Conservation (phyloP, 2,797 vertebrate species). For the Sternarchorhynchus goeldii region DNA sequence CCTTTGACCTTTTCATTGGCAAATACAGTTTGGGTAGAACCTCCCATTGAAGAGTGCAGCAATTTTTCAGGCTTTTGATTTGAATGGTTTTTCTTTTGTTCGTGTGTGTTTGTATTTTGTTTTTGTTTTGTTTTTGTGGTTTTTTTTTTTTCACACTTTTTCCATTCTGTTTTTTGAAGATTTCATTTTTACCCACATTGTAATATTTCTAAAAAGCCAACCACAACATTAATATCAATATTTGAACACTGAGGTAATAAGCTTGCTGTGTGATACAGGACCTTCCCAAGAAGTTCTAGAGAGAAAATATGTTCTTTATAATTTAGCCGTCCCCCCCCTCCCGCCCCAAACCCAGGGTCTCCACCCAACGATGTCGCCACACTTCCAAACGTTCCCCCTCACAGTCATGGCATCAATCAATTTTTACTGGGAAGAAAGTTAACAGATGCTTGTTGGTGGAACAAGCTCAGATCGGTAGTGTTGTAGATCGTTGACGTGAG, state of each 20-base stretch:
- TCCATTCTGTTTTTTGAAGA: constrained; percentile 72
- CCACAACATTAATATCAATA: constrained; percentile 79
- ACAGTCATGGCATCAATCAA: constrained; percentile 31
- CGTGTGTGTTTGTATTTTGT: constrained; percentile 49
- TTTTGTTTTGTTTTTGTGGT: constrained; percentile 51
- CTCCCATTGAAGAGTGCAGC: constrained; percentile 81
- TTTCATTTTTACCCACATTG: constrained; percentile 71
- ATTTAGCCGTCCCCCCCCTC: constrained; percentile 54
- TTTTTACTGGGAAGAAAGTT: constrained; percentile 32
- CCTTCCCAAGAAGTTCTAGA: constrained; percentile 65
- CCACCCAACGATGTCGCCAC: constrained; percentile 39
- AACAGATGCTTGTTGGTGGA: constrained; percentile 51
- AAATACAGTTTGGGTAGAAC: constrained; percentile 80
- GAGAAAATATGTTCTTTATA: constrained; percentile 65
- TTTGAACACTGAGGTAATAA: constrained; percentile 87
- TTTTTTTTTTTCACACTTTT: constrained; percentile 69
- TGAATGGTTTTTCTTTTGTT: constrained; percentile 48
- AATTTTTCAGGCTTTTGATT: constrained; percentile 81
- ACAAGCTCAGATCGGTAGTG: constrained; percentile 63
- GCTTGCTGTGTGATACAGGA: constrained; percentile 81
- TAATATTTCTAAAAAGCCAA: constrained; percentile 80
- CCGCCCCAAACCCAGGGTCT: constrained; percentile 1
- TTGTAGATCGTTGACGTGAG: constrained; percentile 63
- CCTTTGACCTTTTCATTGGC: constrained; percentile 71
- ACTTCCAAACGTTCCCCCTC: constrained; percentile 55